A percentile compares a stretch with the other conserved stretches of the same genome.
Conservation (phyloP, 2,888 invertebrate species). For the Cantharis rufa region DNA sequence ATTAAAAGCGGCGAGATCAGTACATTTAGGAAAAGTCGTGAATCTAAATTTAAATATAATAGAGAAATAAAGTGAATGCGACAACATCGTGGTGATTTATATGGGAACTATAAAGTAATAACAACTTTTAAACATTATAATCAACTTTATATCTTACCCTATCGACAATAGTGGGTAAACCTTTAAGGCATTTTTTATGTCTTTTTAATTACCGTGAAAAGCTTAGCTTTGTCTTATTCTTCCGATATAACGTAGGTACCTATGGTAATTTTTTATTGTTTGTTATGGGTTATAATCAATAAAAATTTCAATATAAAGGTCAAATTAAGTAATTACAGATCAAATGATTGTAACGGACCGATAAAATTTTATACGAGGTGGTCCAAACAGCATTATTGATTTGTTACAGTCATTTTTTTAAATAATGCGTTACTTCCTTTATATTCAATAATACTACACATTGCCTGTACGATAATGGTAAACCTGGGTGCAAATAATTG, state of each 20-base stretch:
- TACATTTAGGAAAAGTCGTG: not conserved
- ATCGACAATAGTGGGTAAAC: conserved; percentile 27
- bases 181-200: conserved; percentile 13
- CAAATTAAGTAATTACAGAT: not conserved
- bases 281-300: not conserved
- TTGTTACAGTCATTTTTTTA: not conserved
- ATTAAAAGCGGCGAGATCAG: conserved; percentile 1
- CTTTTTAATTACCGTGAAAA: conserved; percentile 27
- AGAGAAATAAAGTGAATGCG: conserved; percentile 19
- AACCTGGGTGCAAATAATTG: too few relatives aligned
- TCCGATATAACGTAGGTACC: not conserved
- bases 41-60: conserved; percentile 23
- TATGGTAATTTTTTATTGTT: not conserved
- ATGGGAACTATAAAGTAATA: conserved; percentile 28
- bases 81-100: conserved; percentile 23
- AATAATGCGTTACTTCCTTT: not conserved
- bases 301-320: not conserved
- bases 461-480: too few relatives aligned
- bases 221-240: not conserved
- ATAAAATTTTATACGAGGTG: not conserved
- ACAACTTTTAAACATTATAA: conserved; percentile 29
- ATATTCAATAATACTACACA: not conserved
- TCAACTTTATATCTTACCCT: conserved; percentile 19
- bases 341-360: not conserved
- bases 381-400: not conserved